Percentiles rank a stretch among this genome's conserved stretches.
Conservation (phyloP, 2,888 invertebrate genomes). For the Aphidius colemani region DNA sequence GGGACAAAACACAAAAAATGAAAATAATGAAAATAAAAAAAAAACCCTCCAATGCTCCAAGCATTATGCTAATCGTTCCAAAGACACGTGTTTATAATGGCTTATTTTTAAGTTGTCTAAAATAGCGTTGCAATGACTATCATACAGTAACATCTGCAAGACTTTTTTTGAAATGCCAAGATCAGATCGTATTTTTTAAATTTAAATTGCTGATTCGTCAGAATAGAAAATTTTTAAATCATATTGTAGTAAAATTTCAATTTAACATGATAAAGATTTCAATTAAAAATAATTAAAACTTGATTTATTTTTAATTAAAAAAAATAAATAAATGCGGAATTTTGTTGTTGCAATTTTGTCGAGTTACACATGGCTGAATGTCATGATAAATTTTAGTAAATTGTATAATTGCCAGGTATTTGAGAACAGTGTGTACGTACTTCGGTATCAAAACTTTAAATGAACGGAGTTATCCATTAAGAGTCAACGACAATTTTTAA, state of each 20-base stretch:
- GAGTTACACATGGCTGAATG: background rate
- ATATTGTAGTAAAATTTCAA: background rate
- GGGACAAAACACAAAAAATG: slow-evolving; percentile 3
- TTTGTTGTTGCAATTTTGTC: slow-evolving; percentile 9
- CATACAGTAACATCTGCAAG: background rate
- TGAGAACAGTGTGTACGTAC: background rate
- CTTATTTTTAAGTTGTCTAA: slow-evolving; percentile 48
- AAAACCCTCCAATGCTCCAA: slow-evolving; percentile 35
- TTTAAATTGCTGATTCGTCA: slow-evolving; percentile 37
- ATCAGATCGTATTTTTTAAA: slow-evolving; percentile 29
- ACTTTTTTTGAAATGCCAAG: slow-evolving; percentile 11
- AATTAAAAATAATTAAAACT: background rate
- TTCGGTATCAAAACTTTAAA: slow-evolving; percentile 32
- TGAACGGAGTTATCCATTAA: slow-evolving; percentile 37
- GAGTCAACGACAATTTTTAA: slow-evolving; percentile 37
- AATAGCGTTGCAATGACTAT: slow-evolving; percentile 28
- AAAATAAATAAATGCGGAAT: background rate
- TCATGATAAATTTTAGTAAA: slow-evolving; percentile 13
- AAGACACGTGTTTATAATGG: slow-evolving; percentile 54
- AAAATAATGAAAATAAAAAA: slow-evolving; percentile 29
- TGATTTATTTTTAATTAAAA: background rate
- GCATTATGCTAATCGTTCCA: slow-evolving; percentile 52
- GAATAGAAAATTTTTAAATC: background rate
- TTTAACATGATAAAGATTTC: background rate
- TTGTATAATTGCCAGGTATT: slow-evolving; percentile 19